These are phyloP conservation scores for Cyphomyrmex costatus DNA, from an alignment of 1,140 invertebrate species.

Conservation along the genomic window DNA sequence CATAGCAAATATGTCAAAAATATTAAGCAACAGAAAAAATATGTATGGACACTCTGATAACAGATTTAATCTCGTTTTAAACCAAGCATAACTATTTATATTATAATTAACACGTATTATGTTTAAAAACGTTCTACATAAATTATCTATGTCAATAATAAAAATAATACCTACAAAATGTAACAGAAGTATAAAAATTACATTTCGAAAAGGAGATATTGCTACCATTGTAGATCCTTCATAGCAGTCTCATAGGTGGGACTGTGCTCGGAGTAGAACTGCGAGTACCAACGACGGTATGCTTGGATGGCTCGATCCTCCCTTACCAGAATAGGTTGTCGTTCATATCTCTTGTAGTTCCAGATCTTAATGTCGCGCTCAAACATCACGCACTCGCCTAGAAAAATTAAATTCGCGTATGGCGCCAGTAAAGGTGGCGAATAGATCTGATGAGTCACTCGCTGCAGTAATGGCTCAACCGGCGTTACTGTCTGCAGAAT, in stretches of 20 bases:
- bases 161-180: constrained; percentile 4
- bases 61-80: constrained; percentile 1
- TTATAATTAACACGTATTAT: neutral
- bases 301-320: constrained; percentile 91
- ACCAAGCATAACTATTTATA: neutral
- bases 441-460: constrained; percentile 93
- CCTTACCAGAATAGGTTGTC: constrained; percentile 91
- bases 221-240: constrained; percentile 80
- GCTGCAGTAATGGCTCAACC: constrained; percentile 92
- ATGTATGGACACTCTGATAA: neutral
- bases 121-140: neutral
- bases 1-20: neutral
- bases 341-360: constrained; percentile 94
- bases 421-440: constrained; percentile 88
- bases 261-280: constrained; percentile 95
- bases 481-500: constrained; percentile 94
- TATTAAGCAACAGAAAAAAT: constrained; percentile 23
- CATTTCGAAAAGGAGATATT: neutral
- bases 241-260: constrained; percentile 87
- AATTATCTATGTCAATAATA: constrained; percentile 19
- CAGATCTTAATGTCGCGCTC: constrained; percentile 95
- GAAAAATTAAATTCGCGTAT: constrained; percentile 90
- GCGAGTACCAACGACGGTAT: constrained; percentile 94
- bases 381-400: constrained; percentile 93
- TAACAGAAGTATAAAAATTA: constrained; percentile 3